Base-by-base conservation (phyloP, 2,888 invertebrate genomes). In the Perdita meconis region DNA sequence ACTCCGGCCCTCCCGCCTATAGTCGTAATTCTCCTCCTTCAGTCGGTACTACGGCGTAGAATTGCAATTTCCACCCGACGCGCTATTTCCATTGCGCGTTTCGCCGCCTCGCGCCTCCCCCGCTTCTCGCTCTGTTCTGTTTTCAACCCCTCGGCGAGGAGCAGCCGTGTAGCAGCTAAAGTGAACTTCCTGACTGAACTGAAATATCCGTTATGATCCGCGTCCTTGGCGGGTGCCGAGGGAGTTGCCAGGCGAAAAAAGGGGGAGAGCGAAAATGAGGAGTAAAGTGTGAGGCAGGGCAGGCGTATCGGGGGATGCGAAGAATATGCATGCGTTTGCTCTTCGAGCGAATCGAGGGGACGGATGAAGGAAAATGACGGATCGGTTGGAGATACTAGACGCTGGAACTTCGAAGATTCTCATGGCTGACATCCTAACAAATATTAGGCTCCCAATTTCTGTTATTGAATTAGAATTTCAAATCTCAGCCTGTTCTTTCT, bases 131-230 rank as follows among this genome's bases (percentile, higher is more conserved):
- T 47, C n/a, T 40, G 16, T 40, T 36, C 40, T 44, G 55, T 47
- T 42, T 44, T 10, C 57, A 40, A 19, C 55, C 66, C 65, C 50
- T 16, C 34, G 38, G 38, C 36, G 59, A 56, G 44, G 19, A 40
- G 19, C 51, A 19, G 22, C 30, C 22, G 66, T 50, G 63, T 44
- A 50, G 26, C 44, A 30, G 47, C 50, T 68, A 30, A 65, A 69
- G 75, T 40, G 60, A 78, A 68, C 67, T 73, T 77, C 53, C 77
- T 36, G 69, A 50, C 65, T 61, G 53, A 68, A 78, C 68, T 75
- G 53, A 61, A 77, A 77, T 77, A 71, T 71, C 77, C 70, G 77
- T 71, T 76, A 66, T 59, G 70, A 78, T 66, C 68, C 53, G 63
- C 51, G 44, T 63, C 36, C 66, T 53, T 53, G 73, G 42, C 66